Evolutionary conservation across 2,888 invertebrate species (phyloP).

Genomic region (Hydroisotoma schaefferi): DNA sequence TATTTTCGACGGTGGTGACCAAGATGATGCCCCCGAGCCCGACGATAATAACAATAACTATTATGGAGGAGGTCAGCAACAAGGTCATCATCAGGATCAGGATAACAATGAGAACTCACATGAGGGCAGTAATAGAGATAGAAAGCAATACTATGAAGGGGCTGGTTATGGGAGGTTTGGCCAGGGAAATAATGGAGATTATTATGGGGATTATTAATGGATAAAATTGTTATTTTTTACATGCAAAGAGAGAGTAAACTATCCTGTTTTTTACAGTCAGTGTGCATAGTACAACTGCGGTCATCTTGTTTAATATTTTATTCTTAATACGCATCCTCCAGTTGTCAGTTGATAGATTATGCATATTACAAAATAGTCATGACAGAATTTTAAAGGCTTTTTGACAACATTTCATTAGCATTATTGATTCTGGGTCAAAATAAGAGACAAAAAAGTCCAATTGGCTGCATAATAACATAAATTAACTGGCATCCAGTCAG

Average conservation of each 20-base stretch:
- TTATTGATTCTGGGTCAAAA: too few relatives aligned
- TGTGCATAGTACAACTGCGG: too few relatives aligned
- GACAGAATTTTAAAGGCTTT: too few relatives aligned
- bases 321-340: too few relatives aligned
- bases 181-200: constrained; percentile 7
- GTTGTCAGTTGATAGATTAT: too few relatives aligned
- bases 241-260: too few relatives aligned
- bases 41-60: constrained; percentile 1
- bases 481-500: too few relatives aligned
- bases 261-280: too few relatives aligned
- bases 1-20: background rate
- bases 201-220: background rate
- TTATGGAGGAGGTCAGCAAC: background rate
- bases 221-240: background rate
- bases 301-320: background rate
- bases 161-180: background rate
- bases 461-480: too few relatives aligned
- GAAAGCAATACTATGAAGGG: background rate
- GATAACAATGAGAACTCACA: background rate
- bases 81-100: background rate
- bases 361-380: too few relatives aligned
- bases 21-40: background rate
- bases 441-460: too few relatives aligned
- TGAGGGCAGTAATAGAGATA: background rate
- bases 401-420: too few relatives aligned